Evolutionary conservation across 2,797 vertebrate genomes (phyloP), one percentile per base, ranked within the genome.

Genomic region (Phrynocephalus guinanensis): DNA sequence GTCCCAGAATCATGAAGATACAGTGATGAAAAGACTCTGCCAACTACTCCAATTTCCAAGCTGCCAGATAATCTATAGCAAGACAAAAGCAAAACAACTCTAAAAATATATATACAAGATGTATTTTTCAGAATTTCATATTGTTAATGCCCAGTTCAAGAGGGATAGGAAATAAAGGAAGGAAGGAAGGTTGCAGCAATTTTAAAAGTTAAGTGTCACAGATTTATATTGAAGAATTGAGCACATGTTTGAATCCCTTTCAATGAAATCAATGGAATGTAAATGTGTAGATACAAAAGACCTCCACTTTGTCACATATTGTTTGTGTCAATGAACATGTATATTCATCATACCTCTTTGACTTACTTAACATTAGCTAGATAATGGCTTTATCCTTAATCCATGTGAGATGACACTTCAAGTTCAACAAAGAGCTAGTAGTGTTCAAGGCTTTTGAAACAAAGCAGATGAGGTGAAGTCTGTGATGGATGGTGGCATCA

Each of bases 1-100:
- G 87, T 48, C 8, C 71, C 38, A 70, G 63, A 90, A 63, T 86
- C 52, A 89, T 91, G 76, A 91, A 89, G 24, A 8, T 70, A 87
- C 48, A 84, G 24, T 48, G 82, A 83, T 75, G 91, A 50, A 79
- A 30, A 84, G 86, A 70, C 18, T 83, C 18, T 56, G 48, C 82
- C 81, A 48, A 4, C 87, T 20, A 87, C 86, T 63, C 87, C 52
- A 90, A 78, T 38, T 91, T 88, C 5, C 88, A 50, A 22, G 6
- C 60, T 92, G 52, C 1, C 30, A 77, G 0, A 6, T 3, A 86
- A 86, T 75, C 66, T 48, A 44, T 26, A 77, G 44, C 22, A 88
- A 88, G 73, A 68, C n/a, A 67, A 87, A 87, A 89, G 9, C 77
- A 56, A 56, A 15, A 56, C 52, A 56, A 11, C 48, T 72, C 67